Evolutionary conservation across 2,888 invertebrate species (phyloP), one percentile per base, ranked within the genome.

Genomic region (Cataglyphis livida): DNA sequence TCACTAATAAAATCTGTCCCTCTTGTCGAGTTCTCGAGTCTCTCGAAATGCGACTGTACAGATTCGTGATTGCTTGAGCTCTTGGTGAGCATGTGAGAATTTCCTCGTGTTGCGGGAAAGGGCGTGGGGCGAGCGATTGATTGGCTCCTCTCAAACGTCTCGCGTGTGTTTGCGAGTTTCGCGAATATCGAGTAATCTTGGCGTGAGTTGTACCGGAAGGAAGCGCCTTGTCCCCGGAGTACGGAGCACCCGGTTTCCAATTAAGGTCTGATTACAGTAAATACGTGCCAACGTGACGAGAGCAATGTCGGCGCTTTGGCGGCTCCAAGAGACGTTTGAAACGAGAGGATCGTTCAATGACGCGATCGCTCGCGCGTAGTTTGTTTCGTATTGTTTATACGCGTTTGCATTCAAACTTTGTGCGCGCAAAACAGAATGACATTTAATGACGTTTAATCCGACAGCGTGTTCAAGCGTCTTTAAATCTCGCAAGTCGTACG

Each of bases 181-280:
- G 59, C 48, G 66, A 68, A 66, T 82, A 73, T 66, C 68, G 54
- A 83, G 75, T 75, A 75, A 84, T 84, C 84, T 82, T 84, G 51
- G 44, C 44, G 76, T 21, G 62, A 81, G 65, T 81, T 87, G 84
- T 84, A 81, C 70, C 75, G 84, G 76, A 62, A 65, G 81, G 68
- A 59, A 51, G 81, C 57, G 73, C 62, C 75, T 81, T 59, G 71
- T 64, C 81, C 81, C 44, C 65, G 61, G 35, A 83, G 74, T 62
- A 70, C 57, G 81, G 75, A 85, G 65, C 71, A 68, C 61, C 81
- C 59, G 59, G 76, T 70, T 87, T 84, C 76, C 85, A 87, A 87
- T 90, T 88, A 90, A 84, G 81, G 87, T 78, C 84, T 87, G 88
- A 90, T 90, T 88, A 87, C 84, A 85, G 85, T 89, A 82, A 87